A percentile compares a stretch with the other conserved stretches of the same genome.
phyloP scores from a whole-genome alignment of 2,113 vertebrate genomes.

The Pluvialis apricaria region DNA sequence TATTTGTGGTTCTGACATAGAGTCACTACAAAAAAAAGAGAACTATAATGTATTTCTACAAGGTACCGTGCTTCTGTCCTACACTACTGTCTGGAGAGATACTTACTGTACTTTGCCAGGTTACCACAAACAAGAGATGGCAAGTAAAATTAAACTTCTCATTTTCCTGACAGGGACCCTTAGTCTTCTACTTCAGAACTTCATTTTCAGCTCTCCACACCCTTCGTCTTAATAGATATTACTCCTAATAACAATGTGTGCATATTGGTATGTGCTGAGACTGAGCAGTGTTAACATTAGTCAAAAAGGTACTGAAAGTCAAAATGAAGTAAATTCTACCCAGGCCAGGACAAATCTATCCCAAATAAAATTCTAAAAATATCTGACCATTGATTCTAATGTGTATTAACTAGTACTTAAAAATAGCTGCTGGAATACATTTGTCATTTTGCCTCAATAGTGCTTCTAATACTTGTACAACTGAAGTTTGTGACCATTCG shows the following conservation, averaged over 20 bases:
- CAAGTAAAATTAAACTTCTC: not conserved
- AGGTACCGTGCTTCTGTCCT: not conserved
- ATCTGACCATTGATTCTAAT: not conserved
- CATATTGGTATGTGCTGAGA: not conserved
- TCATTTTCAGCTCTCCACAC: not conserved
- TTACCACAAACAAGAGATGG: not conserved
- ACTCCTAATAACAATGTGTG: not conserved
- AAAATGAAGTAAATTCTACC: not conserved
- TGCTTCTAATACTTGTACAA: not conserved
- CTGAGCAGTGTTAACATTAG: not conserved
- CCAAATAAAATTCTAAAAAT: not conserved
- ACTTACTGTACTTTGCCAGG: not conserved
- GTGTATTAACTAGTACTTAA: not conserved
- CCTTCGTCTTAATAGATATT: not conserved
- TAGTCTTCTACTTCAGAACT: not conserved
- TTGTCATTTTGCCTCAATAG: not conserved
- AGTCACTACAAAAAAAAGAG: not conserved
- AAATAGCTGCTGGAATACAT: not conserved
- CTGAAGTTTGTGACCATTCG: not conserved
- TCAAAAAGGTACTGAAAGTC: not conserved
- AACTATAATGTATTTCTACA: not conserved
- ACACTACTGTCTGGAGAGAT: not conserved
- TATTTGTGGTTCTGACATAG: not conserved
- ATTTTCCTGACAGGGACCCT: not conserved
- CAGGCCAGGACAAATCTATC: not conserved